Evolutionary conservation across 1,140 invertebrate genomes (phyloP).

Genomic region (Mamestra configurata): DNA sequence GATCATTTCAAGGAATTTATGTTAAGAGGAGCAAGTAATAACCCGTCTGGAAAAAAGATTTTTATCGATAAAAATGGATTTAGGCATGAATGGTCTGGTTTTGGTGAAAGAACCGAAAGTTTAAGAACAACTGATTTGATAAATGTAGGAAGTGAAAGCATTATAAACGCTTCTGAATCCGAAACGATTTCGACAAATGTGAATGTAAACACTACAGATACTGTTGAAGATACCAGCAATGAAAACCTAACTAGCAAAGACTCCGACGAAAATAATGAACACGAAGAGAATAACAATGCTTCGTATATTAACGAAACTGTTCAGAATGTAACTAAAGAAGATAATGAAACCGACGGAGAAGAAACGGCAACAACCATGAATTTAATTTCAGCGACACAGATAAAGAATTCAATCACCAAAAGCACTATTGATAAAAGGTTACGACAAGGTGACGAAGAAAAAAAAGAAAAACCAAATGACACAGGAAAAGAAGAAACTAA

Average conservation of each 20-base stretch:
- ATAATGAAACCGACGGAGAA: not conserved
- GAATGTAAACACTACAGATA: not conserved
- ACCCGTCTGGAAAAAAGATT: conserved; percentile 59
- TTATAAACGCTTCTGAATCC: not conserved
- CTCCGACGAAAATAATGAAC: not conserved
- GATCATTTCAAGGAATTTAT: conserved; percentile 74
- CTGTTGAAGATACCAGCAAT: too few species aligned
- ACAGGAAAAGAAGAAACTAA: not conserved
- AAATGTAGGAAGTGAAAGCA: not conserved
- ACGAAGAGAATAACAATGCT: not conserved
- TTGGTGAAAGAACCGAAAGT: conserved; percentile 57
- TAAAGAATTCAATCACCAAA: not conserved
- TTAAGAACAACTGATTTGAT: conserved; percentile 59
- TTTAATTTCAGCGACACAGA: not conserved
- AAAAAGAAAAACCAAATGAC: not conserved
- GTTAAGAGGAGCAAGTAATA: conserved; percentile 55
- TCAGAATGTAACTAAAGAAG: not conserved
- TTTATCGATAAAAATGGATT: conserved; percentile 72
- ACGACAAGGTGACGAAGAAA: not conserved
- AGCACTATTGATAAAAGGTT: not conserved
- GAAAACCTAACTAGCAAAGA: not conserved
- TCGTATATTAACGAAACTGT: not conserved
- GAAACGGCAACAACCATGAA: not conserved
- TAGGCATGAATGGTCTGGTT: conserved; percentile 69
- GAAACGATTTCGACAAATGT: not conserved